phyloP scores from a whole-genome alignment of 2,113 vertebrate species.

The Ciconia boyciana region DNA sequence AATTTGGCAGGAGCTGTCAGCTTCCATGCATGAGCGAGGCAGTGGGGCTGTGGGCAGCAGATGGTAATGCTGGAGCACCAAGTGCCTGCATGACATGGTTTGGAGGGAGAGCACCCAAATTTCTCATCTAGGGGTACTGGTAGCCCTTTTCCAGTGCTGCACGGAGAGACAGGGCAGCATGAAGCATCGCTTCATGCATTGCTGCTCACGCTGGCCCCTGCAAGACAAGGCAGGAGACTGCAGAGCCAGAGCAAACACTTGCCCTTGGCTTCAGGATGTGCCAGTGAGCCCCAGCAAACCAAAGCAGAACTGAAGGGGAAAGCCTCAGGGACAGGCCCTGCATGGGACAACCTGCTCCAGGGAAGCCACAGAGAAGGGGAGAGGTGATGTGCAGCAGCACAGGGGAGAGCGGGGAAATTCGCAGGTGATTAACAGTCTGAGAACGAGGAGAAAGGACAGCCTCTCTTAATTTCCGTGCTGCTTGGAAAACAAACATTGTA shows the following conservation, averaged over 20 bases:
- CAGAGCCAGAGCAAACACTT: not conserved
- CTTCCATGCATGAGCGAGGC: fast-evolving
- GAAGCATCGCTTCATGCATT: not conserved
- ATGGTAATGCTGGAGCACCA: not conserved
- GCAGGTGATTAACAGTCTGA: not conserved
- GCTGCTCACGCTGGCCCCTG: fast-evolving
- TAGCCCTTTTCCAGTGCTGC: not conserved
- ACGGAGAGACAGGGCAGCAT: not conserved
- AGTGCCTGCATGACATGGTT: not conserved
- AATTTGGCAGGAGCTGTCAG: not conserved
- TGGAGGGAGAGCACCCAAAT: not conserved
- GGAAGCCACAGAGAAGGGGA: not conserved
- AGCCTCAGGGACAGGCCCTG: not conserved
- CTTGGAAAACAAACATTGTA: not conserved
- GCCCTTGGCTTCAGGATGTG: not conserved
- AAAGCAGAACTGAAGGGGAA: not conserved
- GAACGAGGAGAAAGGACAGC: not conserved
- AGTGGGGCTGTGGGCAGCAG: not conserved
- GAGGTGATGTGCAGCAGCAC: not conserved
- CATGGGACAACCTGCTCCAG: not conserved
- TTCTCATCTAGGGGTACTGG: not conserved
- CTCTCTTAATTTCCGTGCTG: not conserved
- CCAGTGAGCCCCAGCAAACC: not conserved
- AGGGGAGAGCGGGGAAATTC: not conserved
- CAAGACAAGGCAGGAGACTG: not conserved